Conservation (phyloP, 2,113 vertebrate genomes). For the Labeo rohita region DNA sequence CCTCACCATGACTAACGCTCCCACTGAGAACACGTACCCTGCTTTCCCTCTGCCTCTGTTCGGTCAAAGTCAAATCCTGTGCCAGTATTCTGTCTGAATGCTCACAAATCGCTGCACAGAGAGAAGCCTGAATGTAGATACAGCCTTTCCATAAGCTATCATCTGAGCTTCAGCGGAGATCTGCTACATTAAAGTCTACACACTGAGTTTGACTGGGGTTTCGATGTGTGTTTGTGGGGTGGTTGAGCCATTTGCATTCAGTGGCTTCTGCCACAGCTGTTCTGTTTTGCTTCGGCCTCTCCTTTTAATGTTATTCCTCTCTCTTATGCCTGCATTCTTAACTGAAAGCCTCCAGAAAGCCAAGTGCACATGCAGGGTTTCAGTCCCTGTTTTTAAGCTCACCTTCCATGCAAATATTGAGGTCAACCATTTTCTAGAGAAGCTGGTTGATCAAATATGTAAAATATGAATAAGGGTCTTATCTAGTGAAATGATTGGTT, state of each 20-base stretch:
- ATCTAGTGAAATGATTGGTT: no score
- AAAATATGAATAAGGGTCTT: no score
- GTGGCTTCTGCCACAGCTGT: constrained; percentile 2
- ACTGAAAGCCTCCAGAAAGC: neutral
- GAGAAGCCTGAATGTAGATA: constrained; percentile 22
- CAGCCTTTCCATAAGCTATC: constrained; percentile 12
- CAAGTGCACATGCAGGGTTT: neutral
- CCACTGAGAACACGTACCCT: constrained; percentile 1
- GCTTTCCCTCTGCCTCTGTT: constrained; percentile 15
- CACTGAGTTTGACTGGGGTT: constrained; percentile 24
- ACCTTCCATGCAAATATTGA: neutral
- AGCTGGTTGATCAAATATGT: neutral
- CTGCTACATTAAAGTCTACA: constrained; percentile 6
- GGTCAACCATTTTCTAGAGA: neutral
- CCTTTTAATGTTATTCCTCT: neutral
- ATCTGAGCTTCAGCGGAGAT: constrained; percentile 20
- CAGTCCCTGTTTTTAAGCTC: neutral
- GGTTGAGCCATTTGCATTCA: constrained; percentile 24
- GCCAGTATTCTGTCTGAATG: constrained; percentile 25
- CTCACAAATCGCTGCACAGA: constrained; percentile 13
- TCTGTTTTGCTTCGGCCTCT: neutral
- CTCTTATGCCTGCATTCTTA: neutral
- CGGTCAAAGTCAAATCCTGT: constrained; percentile 32
- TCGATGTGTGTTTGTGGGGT: constrained; percentile 7
- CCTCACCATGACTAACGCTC: constrained; percentile 54